Conservation (phyloP, 2,888 invertebrate genomes). For the Drosophila monieri region DNA sequence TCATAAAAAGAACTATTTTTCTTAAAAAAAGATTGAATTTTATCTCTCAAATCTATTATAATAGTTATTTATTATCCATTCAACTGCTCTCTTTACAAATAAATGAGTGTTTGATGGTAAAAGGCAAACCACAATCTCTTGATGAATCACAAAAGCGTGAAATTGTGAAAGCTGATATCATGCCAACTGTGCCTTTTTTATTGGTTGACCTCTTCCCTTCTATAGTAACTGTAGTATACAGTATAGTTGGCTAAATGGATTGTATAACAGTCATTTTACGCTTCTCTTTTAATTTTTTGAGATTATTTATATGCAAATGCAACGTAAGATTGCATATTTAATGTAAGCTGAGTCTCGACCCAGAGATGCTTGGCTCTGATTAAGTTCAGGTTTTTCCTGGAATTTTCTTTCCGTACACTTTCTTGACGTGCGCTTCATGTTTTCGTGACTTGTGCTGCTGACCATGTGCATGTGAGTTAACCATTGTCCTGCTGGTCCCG, state of each 20-base stretch:
- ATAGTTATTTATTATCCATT: background rate
- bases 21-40: too few relatives aligned
- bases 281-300: background rate
- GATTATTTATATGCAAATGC: background rate
- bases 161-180: conserved; percentile 31
- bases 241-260: background rate
- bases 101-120: background rate
- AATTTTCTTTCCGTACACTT: conserved; percentile 28
- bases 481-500: conserved; percentile 60
- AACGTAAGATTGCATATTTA: background rate
- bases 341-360: background rate
- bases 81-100: background rate
- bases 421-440: conserved; percentile 9
- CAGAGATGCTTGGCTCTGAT: conserved; percentile 1
- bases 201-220: conserved; percentile 8
- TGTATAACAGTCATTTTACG: conserved; percentile 4
- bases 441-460: conserved; percentile 61
- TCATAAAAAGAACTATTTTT: too few relatives aligned
- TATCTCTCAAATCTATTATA: background rate
- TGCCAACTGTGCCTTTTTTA: conserved; percentile 15
- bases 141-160: conserved; percentile 17
- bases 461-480: conserved; percentile 58
- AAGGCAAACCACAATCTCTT: background rate
- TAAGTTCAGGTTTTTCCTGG: background rate
- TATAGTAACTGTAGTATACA: too few relatives aligned